These are phyloP conservation scores for Vimba vimba DNA, from an alignment of 2,113 vertebrate species.

Conservation along the genomic window DNA sequence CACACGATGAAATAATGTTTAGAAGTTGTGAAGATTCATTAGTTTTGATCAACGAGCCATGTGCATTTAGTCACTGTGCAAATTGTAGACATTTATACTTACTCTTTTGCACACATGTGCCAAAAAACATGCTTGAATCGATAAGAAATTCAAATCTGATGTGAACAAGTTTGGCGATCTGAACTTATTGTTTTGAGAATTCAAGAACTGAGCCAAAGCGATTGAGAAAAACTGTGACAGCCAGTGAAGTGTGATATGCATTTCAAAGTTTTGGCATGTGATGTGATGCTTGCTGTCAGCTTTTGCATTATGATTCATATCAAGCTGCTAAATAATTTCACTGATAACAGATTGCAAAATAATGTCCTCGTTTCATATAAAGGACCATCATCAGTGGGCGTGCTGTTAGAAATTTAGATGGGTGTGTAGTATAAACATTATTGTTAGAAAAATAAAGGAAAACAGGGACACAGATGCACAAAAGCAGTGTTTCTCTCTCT, in stretches of 20 bases:
- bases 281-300: background rate
- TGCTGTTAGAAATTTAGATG: constrained; percentile 24
- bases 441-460: constrained; percentile 21
- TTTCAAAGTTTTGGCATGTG: constrained; percentile 30
- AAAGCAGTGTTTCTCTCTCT: constrained; percentile 21
- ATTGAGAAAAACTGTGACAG: background rate
- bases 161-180: no score
- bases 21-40: no score
- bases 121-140: no score
- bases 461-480: constrained; percentile 40
- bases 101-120: no score
- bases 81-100: no score
- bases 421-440: constrained; percentile 52
- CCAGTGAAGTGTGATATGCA: background rate
- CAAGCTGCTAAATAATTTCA: constrained; percentile 23
- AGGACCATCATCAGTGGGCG: background rate
- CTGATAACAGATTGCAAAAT: constrained; percentile 19
- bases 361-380: constrained; percentile 1
- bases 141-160: no score
- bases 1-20: no score
- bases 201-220: no score
- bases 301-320: constrained; percentile 9
- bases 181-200: no score
- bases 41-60: no score
- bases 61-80: no score